Percentiles rank a stretch among this genome's conserved stretches.
These are phyloP conservation scores for Neomonachus schauinslandi DNA, from an alignment of 2,113 vertebrate genomes.

Conservation along the genomic window DNA sequence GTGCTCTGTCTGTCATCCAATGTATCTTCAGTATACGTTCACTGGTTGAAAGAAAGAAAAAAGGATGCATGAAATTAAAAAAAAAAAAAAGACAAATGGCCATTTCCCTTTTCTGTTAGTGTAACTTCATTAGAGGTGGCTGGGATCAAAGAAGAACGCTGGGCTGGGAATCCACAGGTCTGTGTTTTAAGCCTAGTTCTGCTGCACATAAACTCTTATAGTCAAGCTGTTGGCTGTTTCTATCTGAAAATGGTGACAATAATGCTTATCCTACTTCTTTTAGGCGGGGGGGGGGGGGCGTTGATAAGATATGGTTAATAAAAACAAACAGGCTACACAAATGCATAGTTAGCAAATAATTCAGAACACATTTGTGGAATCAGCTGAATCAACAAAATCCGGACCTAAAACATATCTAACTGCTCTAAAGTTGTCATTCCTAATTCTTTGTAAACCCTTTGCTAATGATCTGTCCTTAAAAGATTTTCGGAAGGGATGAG, in stretches of 20 bases:
- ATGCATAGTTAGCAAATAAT: not conserved
- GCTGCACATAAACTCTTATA: not conserved
- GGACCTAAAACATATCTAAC: not conserved
- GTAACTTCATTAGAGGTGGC: not conserved
- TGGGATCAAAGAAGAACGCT: not conserved
- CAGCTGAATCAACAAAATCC: slow-evolving; percentile 31
- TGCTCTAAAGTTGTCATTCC: not conserved
- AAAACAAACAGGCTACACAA: slow-evolving; percentile 1
- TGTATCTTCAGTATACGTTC: not conserved
- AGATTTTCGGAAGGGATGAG: not conserved
- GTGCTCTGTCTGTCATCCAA: not conserved
- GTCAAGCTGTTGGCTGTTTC: not conserved
- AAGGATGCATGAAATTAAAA: not conserved
- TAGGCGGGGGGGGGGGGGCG: no score
- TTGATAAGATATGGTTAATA: not conserved
- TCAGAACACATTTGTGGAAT: slow-evolving; percentile 16
- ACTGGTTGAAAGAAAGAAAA: not conserved
- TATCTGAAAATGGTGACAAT: not conserved
- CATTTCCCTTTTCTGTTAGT: not conserved
- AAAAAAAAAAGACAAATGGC: not conserved
- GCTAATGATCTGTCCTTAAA: not conserved
- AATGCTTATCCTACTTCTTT: not conserved
- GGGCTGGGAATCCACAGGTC: not conserved
- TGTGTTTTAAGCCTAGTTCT: not conserved
- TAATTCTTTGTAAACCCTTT: slow-evolving; percentile 1